Percentiles rank a stretch among this genome's conserved stretches.
Conservation (phyloP, 2,888 invertebrate species). For the Sinhomidia bicolor region DNA sequence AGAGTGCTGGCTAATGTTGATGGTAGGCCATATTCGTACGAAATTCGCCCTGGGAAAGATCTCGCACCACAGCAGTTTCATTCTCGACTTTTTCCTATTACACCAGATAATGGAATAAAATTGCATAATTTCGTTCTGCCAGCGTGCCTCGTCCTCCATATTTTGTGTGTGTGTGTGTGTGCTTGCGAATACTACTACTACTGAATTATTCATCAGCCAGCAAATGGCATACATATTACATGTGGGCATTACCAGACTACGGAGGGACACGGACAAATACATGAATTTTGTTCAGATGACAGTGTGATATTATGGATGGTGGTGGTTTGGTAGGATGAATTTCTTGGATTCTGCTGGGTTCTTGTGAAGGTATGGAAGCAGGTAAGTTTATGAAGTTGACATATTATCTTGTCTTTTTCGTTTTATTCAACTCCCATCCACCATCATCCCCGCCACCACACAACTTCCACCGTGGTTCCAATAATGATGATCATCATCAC, state of each 20-base stretch:
- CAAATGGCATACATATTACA: conserved; percentile 28
- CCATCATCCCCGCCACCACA: neutral
- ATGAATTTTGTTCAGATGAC: conserved; percentile 28
- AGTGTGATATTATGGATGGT: neutral
- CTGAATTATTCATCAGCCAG: conserved; percentile 56
- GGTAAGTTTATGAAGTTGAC: neutral
- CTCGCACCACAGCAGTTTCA: neutral
- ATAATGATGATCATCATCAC: neutral
- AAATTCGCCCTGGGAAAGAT: neutral
- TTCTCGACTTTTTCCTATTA: conserved; percentile 15
- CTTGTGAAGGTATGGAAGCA: neutral
- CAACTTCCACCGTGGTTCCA: neutral
- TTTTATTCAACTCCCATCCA: neutral
- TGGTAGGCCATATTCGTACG: neutral
- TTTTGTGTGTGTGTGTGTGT: neutral
- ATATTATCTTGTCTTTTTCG: neutral
- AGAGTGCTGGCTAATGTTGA: neutral
- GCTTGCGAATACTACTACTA: neutral
- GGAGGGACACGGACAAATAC: neutral
- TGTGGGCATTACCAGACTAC: neutral
- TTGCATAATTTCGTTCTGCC: neutral
- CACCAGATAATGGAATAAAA: conserved; percentile 43
- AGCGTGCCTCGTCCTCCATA: neutral
- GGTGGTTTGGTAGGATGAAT: neutral
- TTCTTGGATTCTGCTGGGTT: neutral